phyloP scores from a whole-genome alignment of 2,113 vertebrate genomes.

The Corydoras maculifer region DNA sequence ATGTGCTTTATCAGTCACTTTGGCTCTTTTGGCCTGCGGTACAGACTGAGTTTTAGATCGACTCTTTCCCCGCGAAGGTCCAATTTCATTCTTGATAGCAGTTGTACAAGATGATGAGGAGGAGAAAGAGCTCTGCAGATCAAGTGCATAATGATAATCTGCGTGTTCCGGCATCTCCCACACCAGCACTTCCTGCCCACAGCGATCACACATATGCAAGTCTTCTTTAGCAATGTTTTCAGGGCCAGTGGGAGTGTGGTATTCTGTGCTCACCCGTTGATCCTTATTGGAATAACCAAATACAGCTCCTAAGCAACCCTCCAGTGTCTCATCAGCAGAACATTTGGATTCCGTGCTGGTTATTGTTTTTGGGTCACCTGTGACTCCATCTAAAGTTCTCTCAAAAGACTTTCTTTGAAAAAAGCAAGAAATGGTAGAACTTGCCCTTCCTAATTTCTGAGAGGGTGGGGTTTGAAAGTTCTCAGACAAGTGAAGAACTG shows the following conservation, averaged over 20 bases:
- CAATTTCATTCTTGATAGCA: too few species aligned
- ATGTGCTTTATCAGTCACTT: constrained; percentile 51
- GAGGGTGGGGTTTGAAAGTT: constrained; percentile 12
- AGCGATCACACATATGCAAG: constrained; percentile 76
- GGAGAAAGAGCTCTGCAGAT: constrained; percentile 80
- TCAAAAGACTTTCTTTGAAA: constrained; percentile 56
- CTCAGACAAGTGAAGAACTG: not conserved
- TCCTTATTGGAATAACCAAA: not conserved
- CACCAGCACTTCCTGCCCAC: constrained; percentile 67
- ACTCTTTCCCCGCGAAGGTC: constrained; percentile 59
- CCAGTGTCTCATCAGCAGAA: not conserved
- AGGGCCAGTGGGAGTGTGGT: not conserved
- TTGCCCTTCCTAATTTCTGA: constrained; percentile 13
- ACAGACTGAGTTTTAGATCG: constrained; percentile 60
- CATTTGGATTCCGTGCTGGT: not conserved
- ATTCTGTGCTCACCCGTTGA: not conserved
- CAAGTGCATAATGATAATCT: constrained; percentile 90
- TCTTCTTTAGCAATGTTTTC: constrained; percentile 55
- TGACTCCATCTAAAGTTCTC: constrained; percentile 10
- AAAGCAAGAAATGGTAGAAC: constrained; percentile 53
- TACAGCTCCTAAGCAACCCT: not conserved
- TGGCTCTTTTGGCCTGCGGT: constrained; percentile 67
- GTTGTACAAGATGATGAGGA: constrained; percentile 13
- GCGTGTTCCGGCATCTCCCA: constrained; percentile 92
- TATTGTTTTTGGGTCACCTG: too few species aligned